Evolutionary conservation across 1,140 invertebrate genomes (phyloP).

Genomic region (Drosophila funebris): DNA sequence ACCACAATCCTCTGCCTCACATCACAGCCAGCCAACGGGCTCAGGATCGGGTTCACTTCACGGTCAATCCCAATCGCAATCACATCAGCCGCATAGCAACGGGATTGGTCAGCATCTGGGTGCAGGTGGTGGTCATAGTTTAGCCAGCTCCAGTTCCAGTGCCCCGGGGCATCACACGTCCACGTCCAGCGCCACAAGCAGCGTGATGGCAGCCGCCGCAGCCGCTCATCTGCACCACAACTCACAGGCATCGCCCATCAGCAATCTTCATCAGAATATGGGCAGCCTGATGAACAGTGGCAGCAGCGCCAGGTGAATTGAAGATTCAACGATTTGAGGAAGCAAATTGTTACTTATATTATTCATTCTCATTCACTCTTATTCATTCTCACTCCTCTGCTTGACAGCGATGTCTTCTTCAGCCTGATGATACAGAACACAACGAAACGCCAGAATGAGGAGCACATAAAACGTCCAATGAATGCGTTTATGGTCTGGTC

Average conservation of each 20-base stretch:
- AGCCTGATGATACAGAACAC: slow-evolving; percentile 83
- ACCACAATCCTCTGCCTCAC: slow-evolving; percentile 39
- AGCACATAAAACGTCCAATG: slow-evolving; percentile 90
- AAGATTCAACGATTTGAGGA: no score
- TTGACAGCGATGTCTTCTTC: slow-evolving; percentile 79
- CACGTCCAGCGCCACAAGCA: slow-evolving; percentile 62
- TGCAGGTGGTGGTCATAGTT: slow-evolving; percentile 28
- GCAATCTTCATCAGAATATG: slow-evolving; percentile 83
- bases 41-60: slow-evolving; percentile 43
- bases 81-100: slow-evolving; percentile 68
- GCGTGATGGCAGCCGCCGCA: slow-evolving; percentile 79
- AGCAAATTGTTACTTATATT: no score
- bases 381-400: not conserved
- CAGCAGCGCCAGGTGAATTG: slow-evolving; percentile 81
- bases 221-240: slow-evolving; percentile 80
- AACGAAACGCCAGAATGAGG: slow-evolving; percentile 84
- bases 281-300: slow-evolving; percentile 83
- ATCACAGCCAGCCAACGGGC: slow-evolving; percentile 47
- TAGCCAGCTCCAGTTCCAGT: slow-evolving; percentile 14
- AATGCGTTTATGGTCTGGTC: slow-evolving; percentile 95
- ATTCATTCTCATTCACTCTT: no score
- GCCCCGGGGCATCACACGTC: slow-evolving; percentile 45
- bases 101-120: slow-evolving; percentile 57
- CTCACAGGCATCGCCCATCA: slow-evolving; percentile 77
- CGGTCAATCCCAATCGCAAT: slow-evolving; percentile 48